Evolutionary conservation across 2,797 vertebrate species (phyloP), one percentile per base, ranked within the genome.

Genomic region (Paguma larvata): DNA sequence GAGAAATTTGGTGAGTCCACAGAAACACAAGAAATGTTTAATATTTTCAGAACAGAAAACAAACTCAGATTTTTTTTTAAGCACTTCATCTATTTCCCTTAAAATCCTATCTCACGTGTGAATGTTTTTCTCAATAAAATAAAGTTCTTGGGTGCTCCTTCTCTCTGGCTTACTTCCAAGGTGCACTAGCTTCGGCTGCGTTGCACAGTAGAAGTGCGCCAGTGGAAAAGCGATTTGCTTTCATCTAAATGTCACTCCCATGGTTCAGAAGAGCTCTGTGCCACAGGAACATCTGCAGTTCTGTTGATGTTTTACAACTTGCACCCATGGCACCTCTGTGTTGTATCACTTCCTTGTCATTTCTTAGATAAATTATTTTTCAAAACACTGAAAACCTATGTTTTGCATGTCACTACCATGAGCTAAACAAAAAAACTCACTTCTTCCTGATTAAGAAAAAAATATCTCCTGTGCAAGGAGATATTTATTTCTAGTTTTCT

Each of bases 161-260:
- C 72, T 30, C 65, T 79, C 84, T 77, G 65, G 85, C 59, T 32
- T 44, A 21, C n/a, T 63, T 68, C 84, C 90, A 86, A 53, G 14
- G 77, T n/a, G 27, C 46, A 23, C 65, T 25, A 41, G 63, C 51
- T 68, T 78, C 51, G 79, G 85, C 32, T 77, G 34, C 2, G 0
- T 2, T 4, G 0, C 2, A 0, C 0, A 4, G 75, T 8, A 21
- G 38, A 75, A 86, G 25, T 38, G 25, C 3, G 63, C 83, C 82
- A 67, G 38, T 68, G 63, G n/a, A n/a, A 13, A 56, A 75, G 23
- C 14, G 85, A 87, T 86, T 77, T 51, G 75, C 86, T 96, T 95
- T 89, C 95, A 89, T 87, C 86, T 72, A 86, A 97, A 95, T 90
- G 91, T 85, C 91, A 95, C 27, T 38, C 84, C 41, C 56, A 34